Evolutionary conservation across 2,113 vertebrate genomes (phyloP).

Genomic region (Gobio gobio): DNA sequence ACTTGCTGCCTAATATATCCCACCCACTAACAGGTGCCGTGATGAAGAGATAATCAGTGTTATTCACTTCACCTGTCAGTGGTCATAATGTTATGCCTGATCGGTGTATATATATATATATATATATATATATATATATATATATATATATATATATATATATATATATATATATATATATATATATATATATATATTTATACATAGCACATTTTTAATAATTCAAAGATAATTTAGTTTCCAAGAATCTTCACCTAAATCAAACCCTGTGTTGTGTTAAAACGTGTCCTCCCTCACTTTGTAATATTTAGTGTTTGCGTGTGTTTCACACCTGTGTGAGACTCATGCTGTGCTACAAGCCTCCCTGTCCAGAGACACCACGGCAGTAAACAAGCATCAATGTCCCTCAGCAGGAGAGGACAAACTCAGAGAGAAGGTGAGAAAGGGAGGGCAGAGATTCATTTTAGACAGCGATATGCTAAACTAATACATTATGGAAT

Average conservation of each 20-base stretch:
- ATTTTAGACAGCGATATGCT: slow-evolving; percentile 48
- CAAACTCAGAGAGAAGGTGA: slow-evolving; percentile 68
- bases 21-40: too few species aligned
- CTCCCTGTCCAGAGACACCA: slow-evolving; percentile 76
- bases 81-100: too few species aligned
- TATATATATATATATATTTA: too few species aligned
- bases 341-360: slow-evolving; percentile 75
- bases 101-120: too few species aligned
- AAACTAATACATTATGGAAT: background rate
- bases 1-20: too few species aligned
- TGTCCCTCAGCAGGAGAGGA: slow-evolving; percentile 77
- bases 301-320: slow-evolving; percentile 57
- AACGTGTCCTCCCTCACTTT: slow-evolving; percentile 10
- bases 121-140: too few species aligned
- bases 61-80: too few species aligned
- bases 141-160: too few species aligned
- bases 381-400: slow-evolving; percentile 78
- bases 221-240: background rate
- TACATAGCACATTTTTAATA: background rate
- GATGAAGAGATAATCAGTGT: too few species aligned
- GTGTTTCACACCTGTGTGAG: slow-evolving; percentile 77
- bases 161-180: too few species aligned
- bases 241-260: background rate
- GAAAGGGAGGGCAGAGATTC: slow-evolving; percentile 64
- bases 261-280: background rate